Evolutionary conservation across 2,888 invertebrate genomes (phyloP).

Genomic region (Thymelicus lineola): DNA sequence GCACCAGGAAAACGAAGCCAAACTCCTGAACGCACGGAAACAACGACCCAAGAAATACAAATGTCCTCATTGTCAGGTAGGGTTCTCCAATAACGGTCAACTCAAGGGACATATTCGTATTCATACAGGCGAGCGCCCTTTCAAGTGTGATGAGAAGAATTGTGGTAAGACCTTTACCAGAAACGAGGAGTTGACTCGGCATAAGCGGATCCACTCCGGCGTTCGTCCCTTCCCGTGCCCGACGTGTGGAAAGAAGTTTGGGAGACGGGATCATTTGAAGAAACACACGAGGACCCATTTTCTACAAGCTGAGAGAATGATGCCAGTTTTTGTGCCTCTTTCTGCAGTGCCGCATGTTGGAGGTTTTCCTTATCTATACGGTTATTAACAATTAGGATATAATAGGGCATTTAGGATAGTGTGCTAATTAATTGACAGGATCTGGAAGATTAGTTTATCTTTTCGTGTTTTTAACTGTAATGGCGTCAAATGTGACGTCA

Average conservation of each 20-base stretch:
- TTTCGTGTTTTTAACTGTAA: too few species aligned
- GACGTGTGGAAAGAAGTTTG: conserved; percentile 96
- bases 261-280: conserved; percentile 96
- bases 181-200: conserved; percentile 96
- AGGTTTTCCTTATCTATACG: conserved; percentile 82
- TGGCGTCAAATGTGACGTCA: too few species aligned
- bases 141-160: conserved; percentile 92
- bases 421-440: too few species aligned
- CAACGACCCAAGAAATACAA: conserved; percentile 96
- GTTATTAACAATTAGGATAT: conserved; percentile 64
- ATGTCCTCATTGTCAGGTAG: conserved; percentile 95
- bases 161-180: conserved; percentile 96
- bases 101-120: conserved; percentile 96
- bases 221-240: conserved; percentile 94
- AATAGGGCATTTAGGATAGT: too few species aligned
- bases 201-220: conserved; percentile 95
- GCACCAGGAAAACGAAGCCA: conserved; percentile 89
- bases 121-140: conserved; percentile 96
- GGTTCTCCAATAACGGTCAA: conserved; percentile 97
- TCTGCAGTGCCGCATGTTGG: conserved; percentile 77
- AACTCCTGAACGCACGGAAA: conserved; percentile 88
- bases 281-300: conserved; percentile 96
- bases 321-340: conserved; percentile 86
- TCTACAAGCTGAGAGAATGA: conserved; percentile 86
- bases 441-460: too few species aligned